Percentiles rank a stretch among this genome's conserved stretches.
phyloP scores from a whole-genome alignment of 1,140 invertebrate genomes.

The Cydia fagiglandana region DNA sequence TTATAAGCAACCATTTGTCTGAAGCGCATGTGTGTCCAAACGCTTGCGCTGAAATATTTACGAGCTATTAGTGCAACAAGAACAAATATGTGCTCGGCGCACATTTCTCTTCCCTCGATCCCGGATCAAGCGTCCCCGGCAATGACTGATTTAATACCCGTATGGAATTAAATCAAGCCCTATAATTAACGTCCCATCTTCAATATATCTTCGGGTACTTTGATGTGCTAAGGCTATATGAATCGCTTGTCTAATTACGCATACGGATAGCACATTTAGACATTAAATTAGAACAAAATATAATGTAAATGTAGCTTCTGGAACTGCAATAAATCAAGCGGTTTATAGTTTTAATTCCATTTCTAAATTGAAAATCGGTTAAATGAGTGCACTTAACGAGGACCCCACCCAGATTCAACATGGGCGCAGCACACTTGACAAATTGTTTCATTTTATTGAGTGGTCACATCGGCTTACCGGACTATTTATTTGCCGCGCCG shows the following conservation, averaged over 20 bases:
- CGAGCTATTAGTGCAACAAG: conserved; percentile 73
- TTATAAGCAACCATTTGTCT: conserved; percentile 73
- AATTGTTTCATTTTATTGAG: conserved; percentile 78
- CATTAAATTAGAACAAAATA: conserved; percentile 26
- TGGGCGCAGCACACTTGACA: conserved; percentile 64
- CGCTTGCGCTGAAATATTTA: conserved; percentile 73
- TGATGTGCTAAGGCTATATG: conserved; percentile 40
- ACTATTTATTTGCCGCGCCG: conserved; percentile 53
- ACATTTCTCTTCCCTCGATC: conserved; percentile 50
- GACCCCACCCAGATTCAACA: conserved; percentile 59
- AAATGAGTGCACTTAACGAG: conserved; percentile 45
- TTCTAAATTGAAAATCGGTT: conserved; percentile 53
- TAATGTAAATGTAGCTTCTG: not conserved
- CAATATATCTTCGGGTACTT: conserved; percentile 40
- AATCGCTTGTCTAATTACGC: conserved; percentile 28
- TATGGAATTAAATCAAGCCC: conserved; percentile 51
- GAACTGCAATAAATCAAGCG: conserved; percentile 24
- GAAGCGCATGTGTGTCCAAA: conserved; percentile 58
- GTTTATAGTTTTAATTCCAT: conserved; percentile 47
- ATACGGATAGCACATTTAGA: conserved; percentile 23
- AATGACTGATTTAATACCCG: conserved; percentile 64
- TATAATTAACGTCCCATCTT: conserved; percentile 44
- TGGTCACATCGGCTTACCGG: conserved; percentile 52
- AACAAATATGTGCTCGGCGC: conserved; percentile 54
- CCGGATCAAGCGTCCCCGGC: conserved; percentile 53